These are phyloP conservation scores for Xyrauchen texanus DNA, from an alignment of 2,113 vertebrate genomes.

Conservation along the genomic window DNA sequence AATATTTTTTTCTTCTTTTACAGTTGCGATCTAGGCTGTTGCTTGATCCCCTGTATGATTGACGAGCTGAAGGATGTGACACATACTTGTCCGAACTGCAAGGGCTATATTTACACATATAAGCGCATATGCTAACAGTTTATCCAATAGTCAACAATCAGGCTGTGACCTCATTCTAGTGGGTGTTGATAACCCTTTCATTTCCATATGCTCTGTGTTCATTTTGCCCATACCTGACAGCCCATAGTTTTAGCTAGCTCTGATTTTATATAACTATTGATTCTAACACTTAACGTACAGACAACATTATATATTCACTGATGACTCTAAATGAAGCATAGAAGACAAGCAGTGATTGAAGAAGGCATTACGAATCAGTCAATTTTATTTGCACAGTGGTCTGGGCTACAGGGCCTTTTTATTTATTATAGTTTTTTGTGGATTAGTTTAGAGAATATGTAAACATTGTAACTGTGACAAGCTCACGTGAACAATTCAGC, in stretches of 20 bases:
- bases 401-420: no score
- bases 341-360: background rate
- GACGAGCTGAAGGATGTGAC: slow-evolving; percentile 99
- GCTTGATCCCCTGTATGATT: slow-evolving; percentile 94
- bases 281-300: slow-evolving; percentile 26
- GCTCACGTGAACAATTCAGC: slow-evolving; percentile 52
- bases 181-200: slow-evolving; percentile 53
- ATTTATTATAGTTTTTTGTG: no score
- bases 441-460: slow-evolving; percentile 56
- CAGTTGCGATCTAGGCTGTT: slow-evolving; percentile 97
- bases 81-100: slow-evolving; percentile 96
- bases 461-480: slow-evolving; percentile 59
- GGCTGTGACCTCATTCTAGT: slow-evolving; percentile 51
- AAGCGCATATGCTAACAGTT: slow-evolving; percentile 92
- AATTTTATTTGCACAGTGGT: slow-evolving; percentile 4
- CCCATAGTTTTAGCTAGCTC: slow-evolving; percentile 54
- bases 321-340: no score
- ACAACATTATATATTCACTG: background rate
- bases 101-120: slow-evolving; percentile 98
- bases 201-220: slow-evolving; percentile 57
- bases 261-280: slow-evolving; percentile 61
- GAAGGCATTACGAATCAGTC: background rate
- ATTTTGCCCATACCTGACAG: background rate
- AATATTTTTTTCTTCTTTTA: slow-evolving; percentile 24
- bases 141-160: slow-evolving; percentile 45